Evolutionary conservation across 2,113 vertebrate genomes (phyloP), one percentile per base, ranked within the genome.

Genomic region (Struthio camelus): DNA sequence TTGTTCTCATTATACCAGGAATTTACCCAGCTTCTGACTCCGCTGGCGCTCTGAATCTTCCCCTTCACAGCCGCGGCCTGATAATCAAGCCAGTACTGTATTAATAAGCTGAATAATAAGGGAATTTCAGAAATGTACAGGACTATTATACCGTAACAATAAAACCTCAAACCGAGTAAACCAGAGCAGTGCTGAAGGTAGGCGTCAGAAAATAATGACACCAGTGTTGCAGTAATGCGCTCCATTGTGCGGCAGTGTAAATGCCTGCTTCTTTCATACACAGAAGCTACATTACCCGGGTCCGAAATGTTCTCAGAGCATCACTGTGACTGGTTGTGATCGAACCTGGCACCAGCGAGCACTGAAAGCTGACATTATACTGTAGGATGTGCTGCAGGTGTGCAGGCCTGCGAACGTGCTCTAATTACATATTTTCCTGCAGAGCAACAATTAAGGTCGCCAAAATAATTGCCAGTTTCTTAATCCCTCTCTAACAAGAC

Each of bases 31-130:
- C 98, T 98, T 98, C 98, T 99, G 98, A 98, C 98, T 98, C 98
- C 64, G 97, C 98, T 98, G 98, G 98, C 95, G 92, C 72, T 94
- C 98, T 98, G 97, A 98, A 98, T 99, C 98, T 98, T 98, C 97
- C 95, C 97, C 98, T 98, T 98, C 96, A 98, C 98, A 97, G 98
- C 98, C 94, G 98, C 97, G 87, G 98, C 97, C 96, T 98, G 98
- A 99, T 99, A 99, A 99, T 99, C 98, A 99, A 99, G 99, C 98
- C 98, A 98, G 98, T 97, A 98, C 99, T 98, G 99, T 99, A 99
- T 99, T 99, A 99, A 99, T 99, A 99, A 99, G 98, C 98, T 98
- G 99, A 99, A 99, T 99, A 99, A 99, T 99, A 99, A 99, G 99
- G 98, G 99, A 99, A 99, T 99, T 99, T 99, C 98, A 99, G 98